A percentile compares a stretch with the other conserved stretches of the same genome.
These are phyloP conservation scores for Syngnathoides biaculeatus DNA, from an alignment of 2,113 vertebrate genomes.

Conservation along the genomic window DNA sequence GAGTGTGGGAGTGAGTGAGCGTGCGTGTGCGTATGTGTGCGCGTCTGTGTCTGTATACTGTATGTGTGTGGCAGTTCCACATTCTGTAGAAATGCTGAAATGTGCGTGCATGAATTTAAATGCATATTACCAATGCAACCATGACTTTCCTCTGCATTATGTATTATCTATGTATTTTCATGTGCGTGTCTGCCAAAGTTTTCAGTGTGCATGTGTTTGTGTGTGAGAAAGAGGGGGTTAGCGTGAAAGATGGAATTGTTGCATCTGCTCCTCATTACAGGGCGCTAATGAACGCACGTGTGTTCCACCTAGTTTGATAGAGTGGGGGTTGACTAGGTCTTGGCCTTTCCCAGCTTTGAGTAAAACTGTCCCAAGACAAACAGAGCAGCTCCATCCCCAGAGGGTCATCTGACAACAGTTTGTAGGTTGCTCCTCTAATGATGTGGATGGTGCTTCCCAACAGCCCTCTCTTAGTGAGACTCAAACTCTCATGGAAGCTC, in stretches of 20 bases:
- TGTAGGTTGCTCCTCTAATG: constrained; percentile 47
- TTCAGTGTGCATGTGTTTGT: constrained; percentile 18
- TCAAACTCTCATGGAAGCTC: constrained; percentile 14
- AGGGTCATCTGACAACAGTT: constrained; percentile 54
- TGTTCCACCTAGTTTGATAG: constrained; percentile 68
- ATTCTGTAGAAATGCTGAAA: background rate
- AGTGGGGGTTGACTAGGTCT: constrained; percentile 44
- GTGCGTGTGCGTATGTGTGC: constrained; percentile 16
- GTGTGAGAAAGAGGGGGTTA: constrained; percentile 17
- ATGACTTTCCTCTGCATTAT: constrained; percentile 11
- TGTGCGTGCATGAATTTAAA: constrained; percentile 16
- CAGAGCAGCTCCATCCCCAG: constrained; percentile 40
- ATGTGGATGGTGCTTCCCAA: constrained; percentile 35
- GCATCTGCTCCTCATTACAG: constrained; percentile 75
- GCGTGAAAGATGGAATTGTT: constrained; percentile 54
- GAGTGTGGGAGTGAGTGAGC: constrained; percentile 13
- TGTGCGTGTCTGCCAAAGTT: constrained; percentile 7
- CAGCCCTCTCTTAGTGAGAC: constrained; percentile 5
- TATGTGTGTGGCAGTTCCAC: background rate
- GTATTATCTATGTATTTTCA: constrained; percentile 15
- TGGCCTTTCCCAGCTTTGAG: constrained; percentile 45
- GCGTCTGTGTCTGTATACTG: constrained; percentile 13
- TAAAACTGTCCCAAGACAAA: constrained; percentile 54
- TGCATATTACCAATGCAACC: constrained; percentile 2
- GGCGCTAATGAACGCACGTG: constrained; percentile 74